These are phyloP conservation scores for Cremastobaeus sp. DNA, from an alignment of 2,888 invertebrate species.

Conservation along the genomic window DNA sequence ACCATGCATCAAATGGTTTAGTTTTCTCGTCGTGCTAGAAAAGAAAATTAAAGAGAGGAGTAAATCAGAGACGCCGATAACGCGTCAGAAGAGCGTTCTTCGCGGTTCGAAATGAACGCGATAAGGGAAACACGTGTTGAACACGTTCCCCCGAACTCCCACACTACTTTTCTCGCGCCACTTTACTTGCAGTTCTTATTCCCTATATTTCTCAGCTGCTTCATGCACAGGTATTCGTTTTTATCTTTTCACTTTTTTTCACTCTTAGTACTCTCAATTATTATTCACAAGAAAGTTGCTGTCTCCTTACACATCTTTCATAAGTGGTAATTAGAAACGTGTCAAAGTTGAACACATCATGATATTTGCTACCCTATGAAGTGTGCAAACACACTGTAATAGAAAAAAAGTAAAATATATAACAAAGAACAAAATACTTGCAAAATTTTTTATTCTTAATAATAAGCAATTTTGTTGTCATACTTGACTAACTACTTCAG, in stretches of 20 bases:
- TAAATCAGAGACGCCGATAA: conserved; percentile 68
- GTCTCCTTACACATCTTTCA: conserved; percentile 14
- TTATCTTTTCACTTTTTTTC: not conserved
- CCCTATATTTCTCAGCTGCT: conserved; percentile 51
- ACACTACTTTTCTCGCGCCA: conserved; percentile 19
- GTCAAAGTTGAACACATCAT: conserved; percentile 10
- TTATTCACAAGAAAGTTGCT: conserved; percentile 29
- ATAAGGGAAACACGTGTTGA: conserved; percentile 76
- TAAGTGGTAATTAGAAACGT: conserved; percentile 34
- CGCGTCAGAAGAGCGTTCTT: conserved; percentile 63
- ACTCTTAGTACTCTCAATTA: conserved; percentile 21
- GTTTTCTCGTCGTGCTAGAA: conserved; percentile 63
- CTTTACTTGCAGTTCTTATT: conserved; percentile 42
- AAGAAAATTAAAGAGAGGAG: conserved; percentile 72
- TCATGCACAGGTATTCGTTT: conserved; percentile 9
- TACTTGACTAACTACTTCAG: too few species aligned
- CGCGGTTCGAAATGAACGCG: conserved; percentile 70
- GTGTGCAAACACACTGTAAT: conserved; percentile 23
- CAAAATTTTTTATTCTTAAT: too few species aligned
- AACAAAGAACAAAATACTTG: too few species aligned
- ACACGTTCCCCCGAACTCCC: conserved; percentile 65
- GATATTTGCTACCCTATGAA: conserved; percentile 34
- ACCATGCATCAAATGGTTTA: conserved; percentile 52
- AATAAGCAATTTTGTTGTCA: too few species aligned
- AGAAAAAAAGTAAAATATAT: too few species aligned